Evolutionary conservation across 2,888 invertebrate genomes (phyloP), one percentile per base, ranked within the genome.

Genomic region (Zaprionus lineosus): DNA sequence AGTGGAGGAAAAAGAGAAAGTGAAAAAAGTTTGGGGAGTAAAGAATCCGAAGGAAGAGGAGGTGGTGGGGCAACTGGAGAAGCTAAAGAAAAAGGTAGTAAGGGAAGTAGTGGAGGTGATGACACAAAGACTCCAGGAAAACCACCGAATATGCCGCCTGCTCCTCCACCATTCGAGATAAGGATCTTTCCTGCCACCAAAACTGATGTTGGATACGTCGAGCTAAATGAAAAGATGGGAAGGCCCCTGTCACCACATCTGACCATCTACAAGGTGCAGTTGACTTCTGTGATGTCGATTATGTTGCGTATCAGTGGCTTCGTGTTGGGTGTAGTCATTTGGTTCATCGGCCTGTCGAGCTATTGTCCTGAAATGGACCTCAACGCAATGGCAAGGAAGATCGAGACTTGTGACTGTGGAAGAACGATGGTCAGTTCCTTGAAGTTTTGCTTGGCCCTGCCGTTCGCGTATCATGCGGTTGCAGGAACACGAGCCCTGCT

Each of bases 221-320:
- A 83, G 8, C 46, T 28, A 1, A 83, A 81, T 29, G 16, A 19
- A 26, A 36, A 53, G 3, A 8, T 66, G 24, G 69, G 74, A 0
- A 67, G 81, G 2, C 4, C 1, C 0, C 1, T 81, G 9, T 76
- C 81, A 3, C 81, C 81, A 0, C 68, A 70, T 28, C 50, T 81
- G 24, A 16, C 15, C 2, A 83, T 81, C 19, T 81, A 81, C 16
- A 74, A 55, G 46, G 39, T 21, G 2, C 69, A 81, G 12, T 18
- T 83, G 16, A 81, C 81, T 1, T 81, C 81, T 0, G 34, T 63
- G 0, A 14, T 81, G 48, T 81, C 81, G 1, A 79, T 79, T 9
- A 33, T 64, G 0, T 21, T 81, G 3, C 67, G 81, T 1, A 47
- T 65, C 0, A 63, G 58, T n/a, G 81, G 81, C 5, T 47, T 62